phyloP scores from a whole-genome alignment of 53 echinoderm and acorn worm species.

The Hippasteria phrygiana region DNA sequence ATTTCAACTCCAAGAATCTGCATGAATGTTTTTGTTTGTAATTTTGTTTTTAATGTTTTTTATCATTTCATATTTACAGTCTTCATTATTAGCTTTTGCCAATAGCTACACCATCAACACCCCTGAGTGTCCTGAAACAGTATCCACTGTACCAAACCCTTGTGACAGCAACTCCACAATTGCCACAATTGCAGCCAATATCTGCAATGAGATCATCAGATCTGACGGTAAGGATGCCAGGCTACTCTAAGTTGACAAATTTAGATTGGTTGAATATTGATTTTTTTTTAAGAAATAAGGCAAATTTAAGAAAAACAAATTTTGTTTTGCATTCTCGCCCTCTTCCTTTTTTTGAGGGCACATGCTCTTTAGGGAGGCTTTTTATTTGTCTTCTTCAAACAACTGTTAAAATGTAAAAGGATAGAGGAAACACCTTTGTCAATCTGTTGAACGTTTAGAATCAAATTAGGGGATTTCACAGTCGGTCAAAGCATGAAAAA shows the following conservation, averaged over 20 bases:
- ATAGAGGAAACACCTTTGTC: too few species aligned
- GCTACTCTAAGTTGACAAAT: too few species aligned
- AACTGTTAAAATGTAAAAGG: too few species aligned
- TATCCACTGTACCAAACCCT: slow-evolving; percentile 56
- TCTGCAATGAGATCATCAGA: slow-evolving; percentile 38
- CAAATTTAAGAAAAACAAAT: background rate
- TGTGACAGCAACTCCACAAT: slow-evolving; percentile 63
- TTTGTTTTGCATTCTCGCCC: too few species aligned
- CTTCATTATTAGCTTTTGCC: slow-evolving; percentile 75
- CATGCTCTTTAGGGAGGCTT: too few species aligned
- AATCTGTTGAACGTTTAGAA: too few species aligned
- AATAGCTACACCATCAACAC: slow-evolving; percentile 77
- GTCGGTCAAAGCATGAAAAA: too few species aligned
- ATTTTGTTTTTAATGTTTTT: background rate
- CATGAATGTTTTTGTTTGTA: background rate
- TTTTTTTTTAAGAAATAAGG: background rate
- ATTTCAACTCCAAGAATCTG: background rate
- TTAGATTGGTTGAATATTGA: too few species aligned
- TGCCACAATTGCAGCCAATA: slow-evolving; percentile 19
- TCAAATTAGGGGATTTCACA: too few species aligned
- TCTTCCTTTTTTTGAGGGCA: too few species aligned
- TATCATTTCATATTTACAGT: slow-evolving; percentile 28
- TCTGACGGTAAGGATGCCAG: slow-evolving; percentile 20
- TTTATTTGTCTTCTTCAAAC: too few species aligned
- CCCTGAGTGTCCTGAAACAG: slow-evolving; percentile 63